These are phyloP conservation scores for Manacus vitellinus DNA, from an alignment of 2,113 vertebrate genomes.

Conservation along the genomic window DNA sequence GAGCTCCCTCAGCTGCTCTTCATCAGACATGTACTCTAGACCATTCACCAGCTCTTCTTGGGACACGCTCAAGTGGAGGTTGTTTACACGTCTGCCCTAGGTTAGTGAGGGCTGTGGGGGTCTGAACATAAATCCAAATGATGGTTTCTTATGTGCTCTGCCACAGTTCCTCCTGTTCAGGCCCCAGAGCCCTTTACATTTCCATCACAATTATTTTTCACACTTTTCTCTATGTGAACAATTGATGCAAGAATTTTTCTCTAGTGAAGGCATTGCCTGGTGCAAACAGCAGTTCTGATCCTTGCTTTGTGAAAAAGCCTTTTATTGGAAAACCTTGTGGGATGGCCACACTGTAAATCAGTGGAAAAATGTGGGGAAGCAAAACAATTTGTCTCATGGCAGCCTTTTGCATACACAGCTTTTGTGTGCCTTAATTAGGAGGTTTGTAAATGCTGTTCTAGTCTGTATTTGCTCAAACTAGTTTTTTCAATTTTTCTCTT, in stretches of 20 bases:
- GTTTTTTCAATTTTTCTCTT: slow-evolving; percentile 68
- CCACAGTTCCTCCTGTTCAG: not conserved
- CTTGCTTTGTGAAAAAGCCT: not conserved
- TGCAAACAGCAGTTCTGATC: not conserved
- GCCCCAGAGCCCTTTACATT: not conserved
- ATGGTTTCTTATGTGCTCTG: not conserved
- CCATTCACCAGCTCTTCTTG: not conserved
- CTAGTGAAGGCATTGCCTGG: not conserved
- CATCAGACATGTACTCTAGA: not conserved
- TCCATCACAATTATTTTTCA: not conserved
- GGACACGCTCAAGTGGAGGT: not conserved
- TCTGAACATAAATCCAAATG: not conserved
- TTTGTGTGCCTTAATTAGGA: slow-evolving; percentile 55
- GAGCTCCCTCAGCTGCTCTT: not conserved
- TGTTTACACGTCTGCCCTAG: not conserved
- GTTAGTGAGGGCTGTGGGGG: not conserved
- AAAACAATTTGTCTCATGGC: not conserved
- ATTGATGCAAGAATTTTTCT: not conserved
- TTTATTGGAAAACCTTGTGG: slow-evolving; percentile 14
- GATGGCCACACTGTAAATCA: not conserved
- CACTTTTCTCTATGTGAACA: not conserved
- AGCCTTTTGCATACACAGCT: slow-evolving; percentile 7
- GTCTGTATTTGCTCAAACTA: slow-evolving; percentile 55
- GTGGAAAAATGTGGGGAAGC: not conserved
- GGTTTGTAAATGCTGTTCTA: slow-evolving; percentile 34